These are phyloP conservation scores for Drosophila nr. medialis DNA, from an alignment of 2,888 invertebrate genomes.

Conservation along the genomic window DNA sequence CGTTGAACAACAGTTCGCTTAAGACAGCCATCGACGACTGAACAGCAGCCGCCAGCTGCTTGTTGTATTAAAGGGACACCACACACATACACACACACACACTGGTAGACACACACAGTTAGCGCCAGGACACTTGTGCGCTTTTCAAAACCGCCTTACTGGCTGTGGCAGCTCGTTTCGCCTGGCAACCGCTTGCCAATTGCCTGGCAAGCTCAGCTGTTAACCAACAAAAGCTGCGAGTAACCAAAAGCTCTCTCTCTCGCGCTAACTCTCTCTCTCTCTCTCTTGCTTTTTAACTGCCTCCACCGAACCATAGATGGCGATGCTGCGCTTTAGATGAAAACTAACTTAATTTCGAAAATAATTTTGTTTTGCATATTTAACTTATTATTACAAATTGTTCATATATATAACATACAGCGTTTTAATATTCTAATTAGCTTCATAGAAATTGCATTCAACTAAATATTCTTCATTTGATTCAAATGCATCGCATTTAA, in stretches of 20 bases:
- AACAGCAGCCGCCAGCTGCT: constrained; percentile 58
- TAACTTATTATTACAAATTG: neutral
- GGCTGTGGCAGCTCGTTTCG: constrained; percentile 46
- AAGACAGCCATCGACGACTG: constrained; percentile 80
- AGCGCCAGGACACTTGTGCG: constrained; percentile 73
- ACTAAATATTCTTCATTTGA: neutral
- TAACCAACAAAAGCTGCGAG: constrained; percentile 44
- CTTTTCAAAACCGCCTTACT: constrained; percentile 43
- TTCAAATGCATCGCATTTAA: neutral
- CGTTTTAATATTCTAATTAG: neutral
- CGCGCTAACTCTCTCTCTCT: neutral
- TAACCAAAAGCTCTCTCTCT: constrained; percentile 44
- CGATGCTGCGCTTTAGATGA: constrained; percentile 8
- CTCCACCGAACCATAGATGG: constrained; percentile 54
- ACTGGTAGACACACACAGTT: constrained; percentile 24
- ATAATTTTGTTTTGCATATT: neutral
- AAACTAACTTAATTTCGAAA: neutral
- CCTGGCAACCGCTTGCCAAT: constrained; percentile 50
- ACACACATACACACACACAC: neutral
- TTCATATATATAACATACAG: neutral
- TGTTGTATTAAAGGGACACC: constrained; percentile 66
- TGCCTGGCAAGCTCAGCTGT: constrained; percentile 63
- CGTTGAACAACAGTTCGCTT: constrained; percentile 73
- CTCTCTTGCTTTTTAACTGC: neutral
- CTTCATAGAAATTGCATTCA: neutral